Percentiles rank a stretch among this genome's conserved stretches.
phyloP scores from a whole-genome alignment of 2,888 invertebrate species.

The Cephus spinipes region DNA sequence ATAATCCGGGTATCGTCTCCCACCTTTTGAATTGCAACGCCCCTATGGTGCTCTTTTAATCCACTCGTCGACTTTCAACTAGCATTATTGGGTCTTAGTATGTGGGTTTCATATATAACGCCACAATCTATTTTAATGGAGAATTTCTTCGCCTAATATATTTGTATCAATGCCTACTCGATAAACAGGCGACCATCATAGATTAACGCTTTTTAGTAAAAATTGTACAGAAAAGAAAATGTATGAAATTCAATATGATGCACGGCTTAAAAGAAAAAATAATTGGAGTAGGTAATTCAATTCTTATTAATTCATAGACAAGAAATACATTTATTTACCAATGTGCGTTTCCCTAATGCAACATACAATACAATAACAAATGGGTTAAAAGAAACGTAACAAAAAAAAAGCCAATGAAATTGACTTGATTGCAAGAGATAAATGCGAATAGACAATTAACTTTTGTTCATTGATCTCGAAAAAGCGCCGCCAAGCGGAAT shows the following conservation, averaged over 20 bases:
- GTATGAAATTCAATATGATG: not conserved
- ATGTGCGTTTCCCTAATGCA: not conserved
- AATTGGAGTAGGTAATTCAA: not conserved
- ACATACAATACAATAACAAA: not conserved
- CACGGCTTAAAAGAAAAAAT: not conserved
- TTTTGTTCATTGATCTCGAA: no score
- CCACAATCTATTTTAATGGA: not conserved
- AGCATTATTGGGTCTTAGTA: not conserved
- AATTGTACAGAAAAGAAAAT: not conserved
- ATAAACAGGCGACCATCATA: not conserved
- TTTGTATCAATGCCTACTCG: not conserved
- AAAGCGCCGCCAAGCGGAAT: no score
- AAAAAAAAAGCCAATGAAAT: not conserved
- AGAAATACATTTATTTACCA: not conserved
- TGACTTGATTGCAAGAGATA: not conserved
- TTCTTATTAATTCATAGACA: not conserved
- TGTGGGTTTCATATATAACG: not conserved
- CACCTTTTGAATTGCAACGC: conserved; percentile 28
- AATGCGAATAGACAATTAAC: no score
- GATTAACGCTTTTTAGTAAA: not conserved
- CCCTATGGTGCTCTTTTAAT: not conserved
- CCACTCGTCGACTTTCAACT: not conserved
- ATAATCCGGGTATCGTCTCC: conserved; percentile 37
- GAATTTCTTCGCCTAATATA: not conserved
- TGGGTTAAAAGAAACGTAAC: not conserved